Evolutionary conservation across 2,113 vertebrate genomes (phyloP).

Genomic region (Phaethornis superciliosus): DNA sequence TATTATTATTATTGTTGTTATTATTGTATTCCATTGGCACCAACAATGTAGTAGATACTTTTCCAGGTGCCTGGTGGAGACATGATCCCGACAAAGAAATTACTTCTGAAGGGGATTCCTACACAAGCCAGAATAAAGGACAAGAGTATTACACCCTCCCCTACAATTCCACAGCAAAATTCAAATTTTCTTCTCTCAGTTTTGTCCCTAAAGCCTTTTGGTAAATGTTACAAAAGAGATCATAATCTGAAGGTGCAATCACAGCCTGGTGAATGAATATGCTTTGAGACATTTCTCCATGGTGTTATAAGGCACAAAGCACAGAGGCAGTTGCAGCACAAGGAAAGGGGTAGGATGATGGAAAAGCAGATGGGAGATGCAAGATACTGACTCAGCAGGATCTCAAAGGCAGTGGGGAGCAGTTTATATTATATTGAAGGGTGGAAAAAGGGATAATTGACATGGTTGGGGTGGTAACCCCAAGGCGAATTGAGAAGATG

Average conservation of each 20-base stretch:
- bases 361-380: neutral
- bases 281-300: neutral
- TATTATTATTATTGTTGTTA: constrained; percentile 3
- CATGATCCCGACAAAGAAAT: neutral
- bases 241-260: neutral
- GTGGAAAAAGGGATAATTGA: neutral
- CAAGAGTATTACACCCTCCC: neutral
- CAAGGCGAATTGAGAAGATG: neutral
- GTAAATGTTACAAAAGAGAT: neutral
- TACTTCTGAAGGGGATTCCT: neutral
- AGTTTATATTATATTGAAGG: neutral
- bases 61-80: neutral
- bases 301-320: neutral
- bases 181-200: neutral
- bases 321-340: neutral
- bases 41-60: neutral
- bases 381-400: neutral
- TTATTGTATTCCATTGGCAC: neutral
- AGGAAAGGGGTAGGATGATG: neutral
- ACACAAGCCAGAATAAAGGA: neutral
- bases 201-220: neutral
- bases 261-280: neutral
- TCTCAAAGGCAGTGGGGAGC: neutral
- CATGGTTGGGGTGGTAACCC: neutral
- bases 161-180: neutral